A percentile compares a stretch with the other conserved stretches of the same genome.
Evolutionary conservation across 2,113 vertebrate genomes (phyloP).

Genomic region (Platanista minor): DNA sequence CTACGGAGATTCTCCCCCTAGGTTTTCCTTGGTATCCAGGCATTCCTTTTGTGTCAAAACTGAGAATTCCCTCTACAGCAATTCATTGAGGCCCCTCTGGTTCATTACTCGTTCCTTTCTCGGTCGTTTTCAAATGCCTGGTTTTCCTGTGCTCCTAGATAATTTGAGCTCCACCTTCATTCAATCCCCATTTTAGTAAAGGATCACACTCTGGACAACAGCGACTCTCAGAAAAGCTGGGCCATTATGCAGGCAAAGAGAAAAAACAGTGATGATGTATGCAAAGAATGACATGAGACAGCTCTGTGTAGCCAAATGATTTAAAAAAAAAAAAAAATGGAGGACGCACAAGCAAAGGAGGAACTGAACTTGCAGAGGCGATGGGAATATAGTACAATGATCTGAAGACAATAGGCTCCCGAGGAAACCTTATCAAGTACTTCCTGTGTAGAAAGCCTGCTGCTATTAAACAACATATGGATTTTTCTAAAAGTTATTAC

Average conservation of each 20-base stretch:
- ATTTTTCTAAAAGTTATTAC: slow-evolving; percentile 6
- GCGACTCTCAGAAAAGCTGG: slow-evolving; percentile 28
- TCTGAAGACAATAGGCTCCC: neutral
- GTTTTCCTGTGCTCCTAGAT: slow-evolving; percentile 42
- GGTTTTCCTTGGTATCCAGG: neutral
- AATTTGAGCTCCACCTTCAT: slow-evolving; percentile 51
- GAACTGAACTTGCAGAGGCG: neutral
- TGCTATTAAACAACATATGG: neutral
- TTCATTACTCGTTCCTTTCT: slow-evolving; percentile 30
- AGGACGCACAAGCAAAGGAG: neutral
- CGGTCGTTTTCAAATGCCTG: slow-evolving; percentile 32
- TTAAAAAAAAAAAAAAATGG: neutral
- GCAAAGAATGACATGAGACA: slow-evolving; percentile 31
- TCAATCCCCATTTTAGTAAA: slow-evolving; percentile 51
- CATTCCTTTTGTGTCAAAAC: slow-evolving; percentile 52
- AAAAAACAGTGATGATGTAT: slow-evolving; percentile 28
- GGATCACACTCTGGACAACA: slow-evolving; percentile 23
- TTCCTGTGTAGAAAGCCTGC: neutral
- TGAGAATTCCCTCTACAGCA: slow-evolving; percentile 48
- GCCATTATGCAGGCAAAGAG: slow-evolving; percentile 37
- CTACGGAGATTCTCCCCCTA: neutral
- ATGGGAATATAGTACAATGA: neutral
- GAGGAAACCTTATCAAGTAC: neutral
- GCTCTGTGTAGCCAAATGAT: slow-evolving; percentile 37
- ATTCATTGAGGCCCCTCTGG: slow-evolving; percentile 9